Base-by-base conservation (phyloP, 2,888 invertebrate species). In the Hemistola chrysoprasaria region DNA sequence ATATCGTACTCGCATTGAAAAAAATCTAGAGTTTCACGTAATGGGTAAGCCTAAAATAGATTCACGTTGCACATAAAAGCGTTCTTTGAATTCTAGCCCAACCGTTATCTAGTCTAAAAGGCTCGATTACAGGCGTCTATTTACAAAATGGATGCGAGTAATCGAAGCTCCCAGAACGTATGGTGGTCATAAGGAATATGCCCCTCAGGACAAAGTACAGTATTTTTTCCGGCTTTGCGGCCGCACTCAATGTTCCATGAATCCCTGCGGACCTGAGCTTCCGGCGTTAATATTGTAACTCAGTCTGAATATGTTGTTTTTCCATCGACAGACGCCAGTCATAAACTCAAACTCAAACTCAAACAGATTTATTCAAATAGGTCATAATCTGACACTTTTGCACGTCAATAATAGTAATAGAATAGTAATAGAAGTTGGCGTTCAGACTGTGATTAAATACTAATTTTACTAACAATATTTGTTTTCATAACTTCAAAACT, bases 171-270 rank as follows among this genome's bases (percentile, higher is more conserved):
- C 21, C n/a, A 7, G 16, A 29, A 36, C 20, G 25, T 29, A 29
- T 24, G 38, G 43, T 26, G 38, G 43, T 30, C 34, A 44, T 38
- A 44, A 39, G 43, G 34, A 38, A 44, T 39, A 38, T 28, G 33
- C 33, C 38, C 43, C 43, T 16, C 21, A 29, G 34, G 43, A 44
- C 43, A 34, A 34, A 44, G 38, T 34, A 43, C 43, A 25, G 38
- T 33, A 39, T 44, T 44, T 44, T 43, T 44, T 44, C 43, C 38
- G 43, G 34, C 43, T 38, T 38, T 44, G 43, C 43, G 43, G 43
- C 43, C 38, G 34, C 20, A 25, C 38, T 44, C 38, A 44, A 44
- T 44, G 43, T 44, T 34, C 33, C 43, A 38, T 44, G 43, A 44
- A 44, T 44, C 43, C 38, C 43, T 22, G 33, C 34, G 38, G 43